Evolutionary conservation across 2,797 vertebrate genomes (phyloP).

Genomic region (Neopelma chrysocephalum): DNA sequence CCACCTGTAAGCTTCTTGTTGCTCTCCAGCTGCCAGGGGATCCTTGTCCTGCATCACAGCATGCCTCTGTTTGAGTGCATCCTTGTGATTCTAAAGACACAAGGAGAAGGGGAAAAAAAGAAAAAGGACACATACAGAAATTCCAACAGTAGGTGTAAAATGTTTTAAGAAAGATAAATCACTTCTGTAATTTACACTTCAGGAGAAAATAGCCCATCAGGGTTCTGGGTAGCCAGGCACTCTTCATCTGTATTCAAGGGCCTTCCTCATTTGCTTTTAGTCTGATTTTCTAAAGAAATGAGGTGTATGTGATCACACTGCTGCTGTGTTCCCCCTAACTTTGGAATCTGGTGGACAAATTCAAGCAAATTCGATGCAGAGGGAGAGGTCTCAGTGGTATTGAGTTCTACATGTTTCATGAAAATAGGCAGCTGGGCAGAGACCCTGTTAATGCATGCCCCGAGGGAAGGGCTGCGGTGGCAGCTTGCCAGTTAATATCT

Average conservation of each 20-base stretch:
- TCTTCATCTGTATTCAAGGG: not conserved
- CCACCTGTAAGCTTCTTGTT: constrained; percentile 20
- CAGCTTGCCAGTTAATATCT: not conserved
- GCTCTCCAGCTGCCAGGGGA: not conserved
- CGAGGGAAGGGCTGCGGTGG: not conserved
- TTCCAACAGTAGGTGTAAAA: not conserved
- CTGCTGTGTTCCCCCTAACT: not conserved
- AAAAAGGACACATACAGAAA: not conserved
- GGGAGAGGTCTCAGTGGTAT: not conserved
- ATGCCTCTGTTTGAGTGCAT: not conserved
- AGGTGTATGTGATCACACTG: not conserved
- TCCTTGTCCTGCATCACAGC: not conserved
- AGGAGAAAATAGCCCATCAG: not conserved
- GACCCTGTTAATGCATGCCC: constrained; percentile 8
- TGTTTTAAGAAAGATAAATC: not conserved
- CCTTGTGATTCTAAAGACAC: not conserved
- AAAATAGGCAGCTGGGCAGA: constrained; percentile 40
- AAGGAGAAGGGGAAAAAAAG: not conserved
- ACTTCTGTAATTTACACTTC: not conserved
- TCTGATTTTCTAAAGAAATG: not conserved
- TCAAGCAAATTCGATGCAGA: not conserved
- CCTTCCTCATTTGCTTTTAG: not conserved
- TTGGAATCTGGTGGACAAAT: not conserved
- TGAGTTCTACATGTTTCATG: constrained; percentile 9
- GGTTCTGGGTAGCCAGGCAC: not conserved